Conservation (phyloP, 2,113 vertebrate species). For the Tauraco erythrolophus region DNA sequence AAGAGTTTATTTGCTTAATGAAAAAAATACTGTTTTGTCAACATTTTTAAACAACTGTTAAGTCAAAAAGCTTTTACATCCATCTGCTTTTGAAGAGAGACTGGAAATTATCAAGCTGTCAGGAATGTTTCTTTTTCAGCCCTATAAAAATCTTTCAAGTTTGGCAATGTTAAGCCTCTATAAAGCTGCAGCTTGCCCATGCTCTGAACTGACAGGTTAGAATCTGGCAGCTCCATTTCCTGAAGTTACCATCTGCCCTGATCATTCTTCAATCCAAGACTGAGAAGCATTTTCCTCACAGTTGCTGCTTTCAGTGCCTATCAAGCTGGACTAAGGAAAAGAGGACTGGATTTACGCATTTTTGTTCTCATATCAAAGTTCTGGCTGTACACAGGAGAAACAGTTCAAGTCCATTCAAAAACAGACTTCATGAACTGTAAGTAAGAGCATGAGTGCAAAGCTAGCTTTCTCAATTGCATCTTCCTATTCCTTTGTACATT, state of each 20-base stretch:
- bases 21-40: conserved; percentile 54
- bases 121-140: conserved; percentile 37
- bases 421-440: background rate
- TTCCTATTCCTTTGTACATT: background rate
- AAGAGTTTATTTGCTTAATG: background rate
- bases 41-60: conserved; percentile 58
- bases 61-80: conserved; percentile 32
- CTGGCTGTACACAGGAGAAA: background rate
- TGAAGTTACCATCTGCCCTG: conserved; percentile 27
- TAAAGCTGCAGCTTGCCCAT: conserved; percentile 40
- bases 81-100: conserved; percentile 48
- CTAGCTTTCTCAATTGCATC: background rate
- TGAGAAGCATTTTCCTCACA: background rate
- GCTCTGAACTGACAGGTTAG: conserved; percentile 42
- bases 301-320: background rate
- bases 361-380: background rate
- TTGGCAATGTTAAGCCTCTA: conserved; percentile 36
- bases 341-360: background rate
- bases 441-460: background rate
- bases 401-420: background rate
- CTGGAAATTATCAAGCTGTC: conserved; percentile 52
- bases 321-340: background rate
- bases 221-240: background rate
- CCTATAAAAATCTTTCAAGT: conserved; percentile 32
- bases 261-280: background rate